phyloP scores from a whole-genome alignment of 2,888 invertebrate genomes.

The Drosophila atripex region DNA sequence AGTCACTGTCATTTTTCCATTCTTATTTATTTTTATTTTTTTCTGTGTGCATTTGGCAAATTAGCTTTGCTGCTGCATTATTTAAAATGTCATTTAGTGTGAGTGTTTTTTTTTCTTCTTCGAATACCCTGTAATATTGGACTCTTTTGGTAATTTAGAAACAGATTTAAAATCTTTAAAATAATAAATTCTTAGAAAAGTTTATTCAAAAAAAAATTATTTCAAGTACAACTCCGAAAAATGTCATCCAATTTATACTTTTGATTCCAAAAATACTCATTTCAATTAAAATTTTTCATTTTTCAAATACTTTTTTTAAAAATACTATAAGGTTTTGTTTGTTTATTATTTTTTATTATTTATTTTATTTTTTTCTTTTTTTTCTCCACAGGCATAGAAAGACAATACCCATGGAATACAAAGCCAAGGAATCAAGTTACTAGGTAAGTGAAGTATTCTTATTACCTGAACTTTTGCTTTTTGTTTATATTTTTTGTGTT shows the following conservation, averaged over 20 bases:
- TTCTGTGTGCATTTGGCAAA: conserved; percentile 52
- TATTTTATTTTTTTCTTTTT: background rate
- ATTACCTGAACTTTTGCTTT: conserved; percentile 16
- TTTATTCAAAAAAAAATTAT: too few species aligned
- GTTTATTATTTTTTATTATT: background rate
- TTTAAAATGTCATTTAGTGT: conserved; percentile 51
- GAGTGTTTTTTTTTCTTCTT: conserved; percentile 15
- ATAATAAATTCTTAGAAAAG: too few species aligned
- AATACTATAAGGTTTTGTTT: background rate
- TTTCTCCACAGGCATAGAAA: conserved; percentile 7
- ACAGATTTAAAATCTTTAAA: too few species aligned
- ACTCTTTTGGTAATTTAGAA: too few species aligned
- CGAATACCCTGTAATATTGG: background rate
- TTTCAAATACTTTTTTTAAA: background rate
- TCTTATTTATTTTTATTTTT: background rate
- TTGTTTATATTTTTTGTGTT: background rate
- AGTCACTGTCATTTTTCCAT: background rate
- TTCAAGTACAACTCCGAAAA: too few species aligned
- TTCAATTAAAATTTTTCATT: too few species aligned
- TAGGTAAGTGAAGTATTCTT: conserved; percentile 1
- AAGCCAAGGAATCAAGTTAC: conserved; percentile 21
- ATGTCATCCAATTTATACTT: too few species aligned
- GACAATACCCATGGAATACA: background rate
- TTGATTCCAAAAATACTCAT: too few species aligned
- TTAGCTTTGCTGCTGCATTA: conserved; percentile 36